These are phyloP conservation scores for Entosphenus tridentatus DNA, from an alignment of 2,113 vertebrate genomes.

Conservation along the genomic window DNA sequence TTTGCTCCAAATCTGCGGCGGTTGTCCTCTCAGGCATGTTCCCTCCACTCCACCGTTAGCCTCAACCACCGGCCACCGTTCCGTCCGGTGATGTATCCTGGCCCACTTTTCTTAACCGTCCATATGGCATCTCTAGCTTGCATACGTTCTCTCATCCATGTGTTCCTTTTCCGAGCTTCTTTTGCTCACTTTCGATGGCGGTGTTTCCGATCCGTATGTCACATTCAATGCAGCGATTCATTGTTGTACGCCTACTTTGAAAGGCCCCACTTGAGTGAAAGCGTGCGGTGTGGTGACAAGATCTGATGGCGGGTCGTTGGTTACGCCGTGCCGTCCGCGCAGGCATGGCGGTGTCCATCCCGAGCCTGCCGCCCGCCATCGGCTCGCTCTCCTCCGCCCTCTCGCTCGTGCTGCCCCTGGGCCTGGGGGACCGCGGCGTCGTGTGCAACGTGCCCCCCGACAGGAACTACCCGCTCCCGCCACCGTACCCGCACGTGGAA, in stretches of 20 bases:
- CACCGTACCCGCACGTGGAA: constrained; percentile 86
- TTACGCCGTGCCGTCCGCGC: constrained; percentile 10
- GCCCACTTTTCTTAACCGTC: no score
- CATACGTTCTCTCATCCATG: no score
- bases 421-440: constrained; percentile 74
- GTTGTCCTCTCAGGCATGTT: no score
- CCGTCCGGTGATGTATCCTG: no score
- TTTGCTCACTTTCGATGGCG: not conserved
- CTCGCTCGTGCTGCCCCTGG: constrained; percentile 96
- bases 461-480: constrained; percentile 80
- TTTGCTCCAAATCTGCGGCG: no score
- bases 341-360: constrained; percentile 91
- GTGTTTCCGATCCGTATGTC: not conserved
- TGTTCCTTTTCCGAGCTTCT: not conserved
- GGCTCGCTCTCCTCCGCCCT: constrained; percentile 80
- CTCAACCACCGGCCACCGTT: no score
- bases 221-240: not conserved
- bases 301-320: not conserved
- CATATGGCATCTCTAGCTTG: no score
- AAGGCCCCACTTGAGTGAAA: not conserved
- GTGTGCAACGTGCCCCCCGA: constrained; percentile 92
- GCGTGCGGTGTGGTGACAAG: not conserved
- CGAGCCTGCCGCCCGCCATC: constrained; percentile 67
- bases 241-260: not conserved
- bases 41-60: no score